Conservation (phyloP, 1,140 invertebrate genomes). For the Brachionus paranguensis region DNA sequence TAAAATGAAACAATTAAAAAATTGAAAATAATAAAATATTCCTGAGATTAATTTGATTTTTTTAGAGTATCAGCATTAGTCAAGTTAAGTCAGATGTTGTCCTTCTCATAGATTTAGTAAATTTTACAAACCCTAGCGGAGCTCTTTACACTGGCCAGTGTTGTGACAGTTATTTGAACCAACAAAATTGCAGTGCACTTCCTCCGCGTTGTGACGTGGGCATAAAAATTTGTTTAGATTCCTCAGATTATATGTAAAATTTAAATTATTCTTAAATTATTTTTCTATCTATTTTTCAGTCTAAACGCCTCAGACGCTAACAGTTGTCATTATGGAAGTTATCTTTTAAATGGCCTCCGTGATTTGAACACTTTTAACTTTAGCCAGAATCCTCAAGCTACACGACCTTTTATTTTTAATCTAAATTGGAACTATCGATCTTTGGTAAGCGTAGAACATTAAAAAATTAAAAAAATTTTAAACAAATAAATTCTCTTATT, state of each 20-base stretch:
- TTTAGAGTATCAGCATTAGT: background rate
- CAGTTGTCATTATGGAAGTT: slow-evolving; percentile 2
- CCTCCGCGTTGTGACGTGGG: slow-evolving; percentile 14
- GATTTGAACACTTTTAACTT: slow-evolving; percentile 30
- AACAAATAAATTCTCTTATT: background rate
- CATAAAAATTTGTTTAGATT: slow-evolving; percentile 30
- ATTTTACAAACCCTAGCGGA: slow-evolving; percentile 26
- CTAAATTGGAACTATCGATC: background rate
- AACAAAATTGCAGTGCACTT: background rate
- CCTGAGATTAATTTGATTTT: background rate
- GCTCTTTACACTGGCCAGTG: slow-evolving; percentile 7
- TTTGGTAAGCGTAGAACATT: background rate
- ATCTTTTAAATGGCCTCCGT: background rate
- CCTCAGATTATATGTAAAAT: slow-evolving; percentile 6
- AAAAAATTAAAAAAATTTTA: background rate
- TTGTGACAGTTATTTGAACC: slow-evolving; percentile 5
- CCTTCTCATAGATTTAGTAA: slow-evolving; percentile 13
- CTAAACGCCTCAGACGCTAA: background rate
- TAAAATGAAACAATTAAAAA: background rate
- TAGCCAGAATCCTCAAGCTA: slow-evolving; percentile 6
- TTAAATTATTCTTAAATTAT: background rate
- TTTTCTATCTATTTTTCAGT: background rate
- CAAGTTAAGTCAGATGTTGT: slow-evolving; percentile 28
- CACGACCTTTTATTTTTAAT: slow-evolving; percentile 17
- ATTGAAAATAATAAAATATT: background rate